Conservation (phyloP, 2,113 vertebrate genomes). For the Arvicanthis niloticus region DNA sequence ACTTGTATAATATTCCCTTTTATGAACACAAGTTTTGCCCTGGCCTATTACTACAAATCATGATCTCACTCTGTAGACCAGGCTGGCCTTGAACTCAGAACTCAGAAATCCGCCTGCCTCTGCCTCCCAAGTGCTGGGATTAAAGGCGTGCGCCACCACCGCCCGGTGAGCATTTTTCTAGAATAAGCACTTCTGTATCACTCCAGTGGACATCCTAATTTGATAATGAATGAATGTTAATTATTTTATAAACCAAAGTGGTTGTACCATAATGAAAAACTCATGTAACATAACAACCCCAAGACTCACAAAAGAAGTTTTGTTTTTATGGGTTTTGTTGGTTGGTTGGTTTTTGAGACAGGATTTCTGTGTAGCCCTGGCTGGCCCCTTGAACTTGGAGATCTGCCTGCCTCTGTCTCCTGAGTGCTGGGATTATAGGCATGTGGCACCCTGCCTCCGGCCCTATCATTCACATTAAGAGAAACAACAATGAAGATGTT, state of each 20-base stretch:
- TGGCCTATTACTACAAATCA: background rate
- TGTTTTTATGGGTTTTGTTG: background rate
- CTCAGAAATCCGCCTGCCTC: too few species aligned
- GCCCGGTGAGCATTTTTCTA: too few species aligned
- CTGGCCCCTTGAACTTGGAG: background rate
- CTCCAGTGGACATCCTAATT: background rate
- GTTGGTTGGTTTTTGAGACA: background rate
- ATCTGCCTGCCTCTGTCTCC: background rate
- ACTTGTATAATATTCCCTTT: background rate
- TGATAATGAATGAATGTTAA: background rate
- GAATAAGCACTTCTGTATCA: background rate
- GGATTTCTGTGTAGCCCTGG: background rate
- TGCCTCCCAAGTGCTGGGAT: too few species aligned
- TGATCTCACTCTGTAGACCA: too few species aligned
- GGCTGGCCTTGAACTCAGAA: too few species aligned
- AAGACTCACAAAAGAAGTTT: background rate
- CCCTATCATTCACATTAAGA: background rate
- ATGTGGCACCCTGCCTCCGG: background rate
- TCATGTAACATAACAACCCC: background rate
- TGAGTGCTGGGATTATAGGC: background rate
- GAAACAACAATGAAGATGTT: background rate
- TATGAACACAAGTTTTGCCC: background rate
- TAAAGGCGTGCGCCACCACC: too few species aligned
- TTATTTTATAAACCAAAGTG: constrained; percentile 1
- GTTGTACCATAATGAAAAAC: background rate